Evolutionary conservation across 2,797 vertebrate species (phyloP).

Genomic region (Heteromormyrus szaboi): DNA sequence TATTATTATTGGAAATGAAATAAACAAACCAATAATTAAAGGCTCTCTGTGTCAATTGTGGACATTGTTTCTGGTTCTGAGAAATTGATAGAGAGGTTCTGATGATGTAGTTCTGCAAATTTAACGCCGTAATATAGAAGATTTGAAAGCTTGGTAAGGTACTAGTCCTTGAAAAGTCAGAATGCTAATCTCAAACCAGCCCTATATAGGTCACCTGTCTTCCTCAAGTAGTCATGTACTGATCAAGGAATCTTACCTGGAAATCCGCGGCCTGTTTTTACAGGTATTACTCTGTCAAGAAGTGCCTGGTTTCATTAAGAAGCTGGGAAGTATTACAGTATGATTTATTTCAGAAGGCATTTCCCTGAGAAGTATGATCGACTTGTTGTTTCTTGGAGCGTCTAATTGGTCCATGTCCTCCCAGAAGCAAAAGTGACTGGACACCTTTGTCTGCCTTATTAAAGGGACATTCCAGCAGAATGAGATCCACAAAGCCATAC

Average conservation of each 20-base stretch:
- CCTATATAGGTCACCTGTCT: constrained; percentile 6
- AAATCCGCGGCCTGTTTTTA: background rate
- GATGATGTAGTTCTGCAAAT: background rate
- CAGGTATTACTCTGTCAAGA: background rate
- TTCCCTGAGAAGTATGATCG: background rate
- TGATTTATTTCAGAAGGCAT: background rate
- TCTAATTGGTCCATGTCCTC: background rate
- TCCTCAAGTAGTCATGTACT: background rate
- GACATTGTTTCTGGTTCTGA: background rate
- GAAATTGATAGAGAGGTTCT: background rate
- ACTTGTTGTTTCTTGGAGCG: background rate
- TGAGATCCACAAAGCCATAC: background rate
- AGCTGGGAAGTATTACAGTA: background rate
- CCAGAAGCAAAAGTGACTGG: background rate
- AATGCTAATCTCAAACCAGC: background rate
- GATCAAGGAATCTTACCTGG: background rate
- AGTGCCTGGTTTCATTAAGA: background rate
- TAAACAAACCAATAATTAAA: background rate
- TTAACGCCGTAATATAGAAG: background rate
- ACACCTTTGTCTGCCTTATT: background rate
- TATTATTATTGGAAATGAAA: background rate
- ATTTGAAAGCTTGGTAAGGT: background rate
- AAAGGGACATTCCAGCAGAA: background rate
- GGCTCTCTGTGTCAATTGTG: background rate
- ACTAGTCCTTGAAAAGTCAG: background rate